Evolutionary conservation across 1,140 invertebrate species (phyloP).

Genomic region (Lasaia peninsularis): DNA sequence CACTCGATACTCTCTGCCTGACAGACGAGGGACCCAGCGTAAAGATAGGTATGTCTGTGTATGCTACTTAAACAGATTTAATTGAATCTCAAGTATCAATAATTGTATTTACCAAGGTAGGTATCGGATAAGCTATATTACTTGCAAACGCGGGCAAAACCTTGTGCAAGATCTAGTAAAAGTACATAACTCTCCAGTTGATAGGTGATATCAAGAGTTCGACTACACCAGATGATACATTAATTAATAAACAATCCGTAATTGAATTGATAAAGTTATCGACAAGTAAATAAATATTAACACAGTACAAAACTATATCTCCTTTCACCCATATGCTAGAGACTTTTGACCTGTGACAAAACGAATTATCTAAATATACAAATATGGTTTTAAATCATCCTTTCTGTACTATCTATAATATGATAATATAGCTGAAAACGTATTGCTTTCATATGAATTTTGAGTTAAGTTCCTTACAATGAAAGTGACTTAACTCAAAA

Average conservation of each 20-base stretch:
- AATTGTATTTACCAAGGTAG: no score
- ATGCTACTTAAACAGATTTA: no score
- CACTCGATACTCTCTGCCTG: no score
- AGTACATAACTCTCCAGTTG: not conserved
- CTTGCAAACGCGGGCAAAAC: not conserved
- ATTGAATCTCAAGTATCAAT: no score
- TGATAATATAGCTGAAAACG: no score
- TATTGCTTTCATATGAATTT: no score
- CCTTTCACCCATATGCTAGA: not conserved
- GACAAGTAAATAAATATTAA: not conserved
- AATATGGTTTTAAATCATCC: not conserved
- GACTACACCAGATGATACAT: not conserved
- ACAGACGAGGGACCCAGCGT: no score
- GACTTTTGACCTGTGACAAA: slow-evolving; percentile 1
- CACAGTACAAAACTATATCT: not conserved
- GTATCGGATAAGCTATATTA: no score
- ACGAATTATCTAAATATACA: not conserved
- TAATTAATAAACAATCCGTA: slow-evolving; percentile 8
- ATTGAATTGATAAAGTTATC: slow-evolving; percentile 9
- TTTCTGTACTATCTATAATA: not conserved
- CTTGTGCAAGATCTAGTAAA: not conserved
- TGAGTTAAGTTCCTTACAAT: no score
- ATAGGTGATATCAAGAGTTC: not conserved
- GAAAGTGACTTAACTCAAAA: no score
- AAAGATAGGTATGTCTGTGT: no score